Evolutionary conservation across 2,113 vertebrate species (phyloP).

Genomic region (Cichladusa arquata): DNA sequence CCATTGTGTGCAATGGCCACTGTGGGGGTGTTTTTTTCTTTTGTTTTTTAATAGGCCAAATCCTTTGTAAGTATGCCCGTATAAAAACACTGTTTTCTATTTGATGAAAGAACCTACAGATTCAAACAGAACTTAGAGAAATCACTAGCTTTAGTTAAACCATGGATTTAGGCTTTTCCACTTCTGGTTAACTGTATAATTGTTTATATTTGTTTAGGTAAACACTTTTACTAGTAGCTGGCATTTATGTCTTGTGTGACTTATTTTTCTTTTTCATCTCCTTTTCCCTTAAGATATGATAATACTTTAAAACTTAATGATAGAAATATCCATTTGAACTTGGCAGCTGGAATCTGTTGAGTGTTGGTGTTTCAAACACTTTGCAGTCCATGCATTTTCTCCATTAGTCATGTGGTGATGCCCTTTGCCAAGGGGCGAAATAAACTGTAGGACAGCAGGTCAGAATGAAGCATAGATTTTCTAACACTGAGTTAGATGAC

Average conservation of each 20-base stretch:
- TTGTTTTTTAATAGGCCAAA: not conserved
- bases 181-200: not conserved
- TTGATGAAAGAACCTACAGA: not conserved
- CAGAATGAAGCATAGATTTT: constrained; percentile 50
- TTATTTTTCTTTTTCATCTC: not conserved
- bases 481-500: constrained; percentile 38
- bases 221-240: not conserved
- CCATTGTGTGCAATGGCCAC: not conserved
- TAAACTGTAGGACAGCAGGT: constrained; percentile 8
- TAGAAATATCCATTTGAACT: not conserved
- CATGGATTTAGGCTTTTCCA: not conserved
- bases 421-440: constrained; percentile 34
- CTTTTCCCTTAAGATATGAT: not conserved
- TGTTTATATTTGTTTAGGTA: not conserved
- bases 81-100: not conserved
- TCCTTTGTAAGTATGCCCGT: not conserved
- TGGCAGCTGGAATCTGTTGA: constrained; percentile 34
- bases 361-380: constrained; percentile 40
- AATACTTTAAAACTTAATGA: not conserved
- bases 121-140: not conserved
- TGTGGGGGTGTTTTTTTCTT: not conserved
- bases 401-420: constrained; percentile 40
- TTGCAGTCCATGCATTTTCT: constrained; percentile 40
- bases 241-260: not conserved
- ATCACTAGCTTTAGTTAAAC: not conserved